phyloP scores from a whole-genome alignment of 2,888 invertebrate species.

The Micoletzkya japonica region DNA sequence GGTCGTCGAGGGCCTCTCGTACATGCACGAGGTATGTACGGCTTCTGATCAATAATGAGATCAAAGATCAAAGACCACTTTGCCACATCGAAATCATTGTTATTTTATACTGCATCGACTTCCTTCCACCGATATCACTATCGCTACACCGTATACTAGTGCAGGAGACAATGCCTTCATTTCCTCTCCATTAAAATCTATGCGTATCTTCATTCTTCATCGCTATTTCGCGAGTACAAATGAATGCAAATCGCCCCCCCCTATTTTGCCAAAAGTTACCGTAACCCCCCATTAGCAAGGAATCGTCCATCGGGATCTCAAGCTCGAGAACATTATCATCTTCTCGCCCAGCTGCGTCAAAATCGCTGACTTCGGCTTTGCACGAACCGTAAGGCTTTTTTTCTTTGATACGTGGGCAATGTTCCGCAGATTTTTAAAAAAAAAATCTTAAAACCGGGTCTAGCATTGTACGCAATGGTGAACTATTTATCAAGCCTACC shows the following conservation, averaged over 20 bases:
- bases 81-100: too few species aligned
- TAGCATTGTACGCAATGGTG: too few species aligned
- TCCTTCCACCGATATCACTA: too few species aligned
- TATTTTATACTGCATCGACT: too few species aligned
- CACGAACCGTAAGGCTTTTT: slow-evolving; percentile 49
- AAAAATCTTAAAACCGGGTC: too few species aligned
- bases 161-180: not conserved
- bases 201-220: not conserved
- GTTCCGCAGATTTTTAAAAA: too few species aligned
- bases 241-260: too few species aligned
- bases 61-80: too few species aligned
- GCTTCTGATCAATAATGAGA: not conserved
- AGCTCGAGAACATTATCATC: slow-evolving; percentile 68
- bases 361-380: slow-evolving; percentile 67
- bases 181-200: not conserved
- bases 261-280: too few species aligned
- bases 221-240: not conserved
- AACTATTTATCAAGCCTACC: too few species aligned
- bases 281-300: slow-evolving; percentile 40
- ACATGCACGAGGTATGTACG: slow-evolving; percentile 24
- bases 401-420: too few species aligned
- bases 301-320: slow-evolving; percentile 67
- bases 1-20: slow-evolving; percentile 33
- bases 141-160: too few species aligned
- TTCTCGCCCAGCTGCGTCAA: slow-evolving; percentile 63